Evolutionary conservation across 2,888 invertebrate species (phyloP).

Genomic region (Leuctra nigra): DNA sequence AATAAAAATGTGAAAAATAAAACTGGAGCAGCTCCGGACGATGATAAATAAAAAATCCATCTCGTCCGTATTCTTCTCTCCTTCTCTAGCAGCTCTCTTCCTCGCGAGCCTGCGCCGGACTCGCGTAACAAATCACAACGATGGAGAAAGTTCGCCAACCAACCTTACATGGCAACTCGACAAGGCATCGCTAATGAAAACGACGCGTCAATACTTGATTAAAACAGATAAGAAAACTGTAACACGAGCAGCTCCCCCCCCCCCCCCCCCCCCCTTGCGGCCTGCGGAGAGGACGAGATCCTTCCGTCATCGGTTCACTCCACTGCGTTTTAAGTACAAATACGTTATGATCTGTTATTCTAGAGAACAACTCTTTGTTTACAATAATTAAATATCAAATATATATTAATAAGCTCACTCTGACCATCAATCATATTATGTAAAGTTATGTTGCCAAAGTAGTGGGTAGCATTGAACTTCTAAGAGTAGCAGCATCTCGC

Average conservation of each 20-base stretch:
- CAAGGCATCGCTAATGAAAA: constrained; percentile 17
- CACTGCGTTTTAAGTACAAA: too few relatives aligned
- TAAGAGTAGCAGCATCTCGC: not conserved
- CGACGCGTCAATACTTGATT: constrained; percentile 13
- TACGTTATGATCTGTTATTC: too few relatives aligned
- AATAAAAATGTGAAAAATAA: constrained; percentile 12
- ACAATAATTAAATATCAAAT: too few relatives aligned
- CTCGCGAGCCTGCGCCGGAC: constrained; percentile 10
- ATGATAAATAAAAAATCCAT: not conserved
- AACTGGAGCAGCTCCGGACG: constrained; percentile 16
- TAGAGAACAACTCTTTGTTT: too few relatives aligned
- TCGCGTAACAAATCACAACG: constrained; percentile 23
- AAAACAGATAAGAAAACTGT: constrained; percentile 2
- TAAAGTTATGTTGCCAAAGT: too few relatives aligned
- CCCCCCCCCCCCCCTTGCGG: not conserved
- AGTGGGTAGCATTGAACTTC: too few relatives aligned
- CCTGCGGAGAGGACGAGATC: too few relatives aligned
- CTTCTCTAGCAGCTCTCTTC: not conserved
- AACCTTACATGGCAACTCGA: constrained; percentile 13
- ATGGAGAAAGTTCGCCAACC: constrained; percentile 17
- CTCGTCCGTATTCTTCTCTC: constrained; percentile 11
- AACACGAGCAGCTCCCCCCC: not conserved
- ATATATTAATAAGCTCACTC: too few relatives aligned
- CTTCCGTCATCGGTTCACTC: too few relatives aligned
- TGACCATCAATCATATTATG: too few relatives aligned